These are phyloP conservation scores for Phyllostomus discolor DNA, from an alignment of 2,113 vertebrate genomes.

Conservation along the genomic window DNA sequence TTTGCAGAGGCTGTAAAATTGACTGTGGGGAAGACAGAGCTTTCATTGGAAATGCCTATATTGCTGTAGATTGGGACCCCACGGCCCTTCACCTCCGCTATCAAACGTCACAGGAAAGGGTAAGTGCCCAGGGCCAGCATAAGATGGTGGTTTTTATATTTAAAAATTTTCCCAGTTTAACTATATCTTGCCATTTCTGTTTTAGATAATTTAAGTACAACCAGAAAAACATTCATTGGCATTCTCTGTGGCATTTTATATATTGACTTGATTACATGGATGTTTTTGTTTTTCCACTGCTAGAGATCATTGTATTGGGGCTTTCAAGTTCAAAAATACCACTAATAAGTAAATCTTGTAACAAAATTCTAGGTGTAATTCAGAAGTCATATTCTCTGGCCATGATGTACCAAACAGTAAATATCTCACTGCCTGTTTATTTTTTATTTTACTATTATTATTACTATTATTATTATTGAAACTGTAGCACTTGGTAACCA, in stretches of 20 bases:
- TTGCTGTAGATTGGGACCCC: conserved; percentile 99
- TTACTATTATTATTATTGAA: neutral
- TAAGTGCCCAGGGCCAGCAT: conserved; percentile 69
- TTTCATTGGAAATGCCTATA: conserved; percentile 91
- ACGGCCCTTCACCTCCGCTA: conserved; percentile 97
- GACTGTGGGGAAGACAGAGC: conserved; percentile 93
- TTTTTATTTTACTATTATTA: neutral
- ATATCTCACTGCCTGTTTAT: neutral
- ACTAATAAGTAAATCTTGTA: conserved; percentile 31
- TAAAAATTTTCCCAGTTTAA: neutral
- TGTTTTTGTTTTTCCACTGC: neutral
- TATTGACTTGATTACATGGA: neutral
- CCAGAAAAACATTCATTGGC: neutral
- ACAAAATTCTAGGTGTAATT: neutral
- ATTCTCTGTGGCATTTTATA: neutral
- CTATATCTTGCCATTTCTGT: neutral
- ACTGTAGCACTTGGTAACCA: conserved; percentile 41
- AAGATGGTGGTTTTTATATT: neutral
- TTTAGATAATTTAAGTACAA: neutral
- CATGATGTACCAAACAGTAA: neutral
- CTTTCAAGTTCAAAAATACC: conserved; percentile 26
- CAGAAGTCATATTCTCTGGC: conserved; percentile 9
- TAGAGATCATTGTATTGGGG: neutral
- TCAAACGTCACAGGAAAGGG: conserved; percentile 98
- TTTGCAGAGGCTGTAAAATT: conserved; percentile 95